A percentile compares a stretch with the other conserved stretches of the same genome.
Evolutionary conservation across 2,888 invertebrate species (phyloP).

Genomic region (Xanthia icteritia): DNA sequence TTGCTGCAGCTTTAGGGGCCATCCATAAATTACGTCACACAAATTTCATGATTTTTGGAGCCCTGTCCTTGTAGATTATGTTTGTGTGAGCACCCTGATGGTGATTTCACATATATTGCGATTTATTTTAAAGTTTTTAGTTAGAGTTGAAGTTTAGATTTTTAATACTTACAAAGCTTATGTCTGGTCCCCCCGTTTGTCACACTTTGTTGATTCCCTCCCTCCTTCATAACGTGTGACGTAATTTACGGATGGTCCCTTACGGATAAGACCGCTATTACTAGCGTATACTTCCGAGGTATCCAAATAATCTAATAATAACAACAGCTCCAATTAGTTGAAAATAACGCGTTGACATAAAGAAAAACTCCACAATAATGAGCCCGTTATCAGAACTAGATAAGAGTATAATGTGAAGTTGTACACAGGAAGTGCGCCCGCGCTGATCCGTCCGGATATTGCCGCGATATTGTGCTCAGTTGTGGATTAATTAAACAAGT

Average conservation of each 20-base stretch:
- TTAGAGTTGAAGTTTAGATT: background rate
- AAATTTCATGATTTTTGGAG: no score
- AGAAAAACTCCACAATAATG: constrained; percentile 34
- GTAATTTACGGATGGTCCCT: no score
- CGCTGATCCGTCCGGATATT: constrained; percentile 58
- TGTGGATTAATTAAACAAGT: constrained; percentile 9
- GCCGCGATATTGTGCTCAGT: constrained; percentile 37
- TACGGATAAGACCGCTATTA: background rate
- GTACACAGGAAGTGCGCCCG: constrained; percentile 62
- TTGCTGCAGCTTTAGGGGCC: no score
- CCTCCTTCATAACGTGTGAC: background rate
- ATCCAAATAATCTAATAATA: background rate
- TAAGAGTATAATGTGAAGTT: constrained; percentile 41
- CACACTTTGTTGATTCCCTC: background rate
- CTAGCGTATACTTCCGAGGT: background rate
- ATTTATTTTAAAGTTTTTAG: background rate
- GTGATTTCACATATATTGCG: background rate
- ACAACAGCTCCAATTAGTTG: constrained; percentile 26
- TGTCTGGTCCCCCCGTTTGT: background rate
- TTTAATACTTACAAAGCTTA: background rate
- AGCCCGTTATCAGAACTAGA: constrained; percentile 45
- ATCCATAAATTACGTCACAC: no score
- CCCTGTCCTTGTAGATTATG: no score
- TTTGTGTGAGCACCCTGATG: no score
- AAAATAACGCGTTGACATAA: constrained; percentile 40